Evolutionary conservation across 2,797 vertebrate species (phyloP).

Genomic region (Artibeus lituratus): DNA sequence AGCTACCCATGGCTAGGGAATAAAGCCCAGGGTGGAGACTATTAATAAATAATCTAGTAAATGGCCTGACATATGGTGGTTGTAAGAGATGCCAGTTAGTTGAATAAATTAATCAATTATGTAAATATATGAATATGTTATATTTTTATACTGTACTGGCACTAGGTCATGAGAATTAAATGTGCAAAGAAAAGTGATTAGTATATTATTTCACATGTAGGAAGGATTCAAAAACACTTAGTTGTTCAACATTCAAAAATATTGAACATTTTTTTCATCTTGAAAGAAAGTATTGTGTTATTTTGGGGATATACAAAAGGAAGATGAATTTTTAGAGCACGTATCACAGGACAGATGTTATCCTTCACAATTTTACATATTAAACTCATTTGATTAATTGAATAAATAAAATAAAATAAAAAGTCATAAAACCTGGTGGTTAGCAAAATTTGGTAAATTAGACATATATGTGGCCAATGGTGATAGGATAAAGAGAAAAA

Average conservation of each 20-base stretch:
- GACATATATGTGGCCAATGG: not conserved
- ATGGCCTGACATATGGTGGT: not conserved
- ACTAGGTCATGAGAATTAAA: not conserved
- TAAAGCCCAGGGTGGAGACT: not conserved
- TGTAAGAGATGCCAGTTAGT: not conserved
- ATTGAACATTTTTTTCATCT: not conserved
- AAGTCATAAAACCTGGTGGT: not conserved
- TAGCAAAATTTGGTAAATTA: not conserved
- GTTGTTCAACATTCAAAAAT: not conserved
- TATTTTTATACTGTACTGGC: not conserved
- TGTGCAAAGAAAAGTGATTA: not conserved
- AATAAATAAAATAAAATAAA: not conserved
- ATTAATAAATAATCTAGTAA: not conserved
- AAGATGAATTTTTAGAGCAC: not conserved
- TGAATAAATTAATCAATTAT: not conserved
- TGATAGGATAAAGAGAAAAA: not conserved
- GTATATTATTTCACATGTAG: not conserved
- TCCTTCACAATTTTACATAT: not conserved
- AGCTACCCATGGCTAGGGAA: not conserved
- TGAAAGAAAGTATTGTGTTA: not conserved
- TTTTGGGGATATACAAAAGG: not conserved
- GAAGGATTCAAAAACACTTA: not conserved
- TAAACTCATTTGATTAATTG: not conserved
- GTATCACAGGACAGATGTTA: not conserved
- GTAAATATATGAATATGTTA: not conserved